Evolutionary conservation across 2,888 invertebrate species (phyloP), one percentile per base, ranked within the genome.

Genomic region (Tetragnatha montana): DNA sequence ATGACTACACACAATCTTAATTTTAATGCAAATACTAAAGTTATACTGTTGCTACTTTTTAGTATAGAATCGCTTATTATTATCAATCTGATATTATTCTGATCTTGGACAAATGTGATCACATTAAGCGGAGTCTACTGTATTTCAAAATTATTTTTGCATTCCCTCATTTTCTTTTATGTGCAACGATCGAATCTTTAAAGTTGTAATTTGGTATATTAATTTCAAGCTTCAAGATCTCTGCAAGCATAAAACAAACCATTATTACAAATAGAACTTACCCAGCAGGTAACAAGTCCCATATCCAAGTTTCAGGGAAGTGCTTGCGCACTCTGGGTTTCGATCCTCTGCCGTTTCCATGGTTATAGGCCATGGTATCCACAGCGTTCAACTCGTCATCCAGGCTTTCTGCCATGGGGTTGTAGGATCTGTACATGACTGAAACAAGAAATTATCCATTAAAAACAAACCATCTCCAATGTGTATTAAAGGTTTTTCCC

Each of bases 261-360:
- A 21, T 3, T 22, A 22, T 8, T 22, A 60, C 8, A 60, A 68
- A 6, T 80, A 21, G 6, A 51, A n/a, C 86, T 87, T 95, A 95
- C 95, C 95, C 95, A 93, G 95, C 94, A 91, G 95, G 94, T 91
- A 94, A 93, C 93, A 94, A 94, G 92, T 95, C 94, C 95, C 95
- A 96, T 92, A 96, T 94, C 96, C 96, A 96, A 81, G 96, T 96
- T 94, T 96, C 96, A 70, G 96, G 95, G 93, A 96, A 96, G 93
- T 95, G 94, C 93, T 95, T 95, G 92, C 96, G 94, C 75, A 95
- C 88, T 73, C 78, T 76, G 2, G 85, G 88, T 82, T 88, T 81
- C 0, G 83, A 84, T 3, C 79, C 80, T 68, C 75, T 78, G 17
- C 85, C 84, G 60, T 74, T 89, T 22, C 86, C 89, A 51, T 71